Evolutionary conservation across 2,888 invertebrate species (phyloP), one percentile per base, ranked within the genome.

Genomic region (Drosophila trichaetosa): DNA sequence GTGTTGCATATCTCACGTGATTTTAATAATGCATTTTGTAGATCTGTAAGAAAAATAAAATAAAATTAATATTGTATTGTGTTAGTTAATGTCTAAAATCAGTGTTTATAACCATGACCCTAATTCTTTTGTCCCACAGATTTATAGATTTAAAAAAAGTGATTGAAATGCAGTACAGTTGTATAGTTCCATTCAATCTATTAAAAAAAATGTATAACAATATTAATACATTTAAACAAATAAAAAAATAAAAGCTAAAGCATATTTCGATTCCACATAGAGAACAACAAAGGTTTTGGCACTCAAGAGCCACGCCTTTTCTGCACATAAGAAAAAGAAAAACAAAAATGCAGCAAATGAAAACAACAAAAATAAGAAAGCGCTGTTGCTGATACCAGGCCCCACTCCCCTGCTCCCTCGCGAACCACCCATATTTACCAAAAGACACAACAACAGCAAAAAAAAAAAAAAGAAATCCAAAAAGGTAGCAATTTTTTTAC

Each of bases 241-340:
- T 13, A 13, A 10, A 31, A 10, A 21, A n/a, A 36, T 13, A 34
- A 70, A 31, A 18, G 27, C 21, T 10, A 21, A 21, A 53, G 69
- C 42, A 67, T 67, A 67, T 78, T 68, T 59, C 66, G 69, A 56
- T 60, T 67, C 56, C 31, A 49, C 42, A 58, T 48, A 72, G 38
- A 46, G 13, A 24, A 24, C 46, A 46, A 21, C 21, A 38, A 53
- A 40, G 60, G 56, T 59, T 79, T 69, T 76, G 62, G 56, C 72
- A 72, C 62, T 65, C 62, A 65, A 59, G 59, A 24, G 68, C 81
- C 83, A 85, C 85, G 77, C 77, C 82, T 81, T 74, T 69, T 33
- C 42, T 46, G 51, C 27, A 53, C 51, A 59, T 18, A 68, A 53
- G 66, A 18, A 33, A 53, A 33, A 53, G 2, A 2, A 34, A 21